phyloP scores from a whole-genome alignment of 2,797 vertebrate species.

The Florisuga fusca region DNA sequence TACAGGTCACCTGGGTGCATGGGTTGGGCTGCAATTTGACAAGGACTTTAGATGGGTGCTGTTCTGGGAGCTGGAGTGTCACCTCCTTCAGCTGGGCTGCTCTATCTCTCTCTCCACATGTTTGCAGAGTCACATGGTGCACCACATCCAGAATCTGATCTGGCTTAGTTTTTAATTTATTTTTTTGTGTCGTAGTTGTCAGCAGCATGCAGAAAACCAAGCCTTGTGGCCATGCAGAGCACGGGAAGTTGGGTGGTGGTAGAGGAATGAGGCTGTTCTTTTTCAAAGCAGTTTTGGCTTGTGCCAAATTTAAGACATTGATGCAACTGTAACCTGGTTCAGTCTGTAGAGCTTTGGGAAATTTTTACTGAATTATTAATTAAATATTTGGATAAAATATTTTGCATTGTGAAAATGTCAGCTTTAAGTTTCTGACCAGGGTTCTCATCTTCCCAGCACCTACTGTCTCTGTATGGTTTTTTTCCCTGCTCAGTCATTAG shows the following conservation, averaged over 20 bases:
- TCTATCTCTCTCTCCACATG: conserved; percentile 41
- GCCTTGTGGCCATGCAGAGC: neutral
- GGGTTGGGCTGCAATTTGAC: neutral
- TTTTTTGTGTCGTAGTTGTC: neutral
- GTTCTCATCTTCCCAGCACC: neutral
- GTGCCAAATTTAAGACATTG: neutral
- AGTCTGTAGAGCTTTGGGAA: neutral
- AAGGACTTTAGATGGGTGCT: neutral
- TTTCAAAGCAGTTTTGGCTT: neutral
- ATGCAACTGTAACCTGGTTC: neutral
- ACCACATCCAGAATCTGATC: neutral
- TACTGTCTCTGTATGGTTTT: neutral
- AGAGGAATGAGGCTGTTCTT: neutral
- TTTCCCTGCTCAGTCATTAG: neutral
- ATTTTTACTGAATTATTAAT: neutral
- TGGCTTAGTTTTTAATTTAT: neutral
- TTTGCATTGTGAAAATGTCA: neutral
- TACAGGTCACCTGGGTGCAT: neutral
- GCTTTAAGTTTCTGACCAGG: neutral
- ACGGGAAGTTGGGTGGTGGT: neutral
- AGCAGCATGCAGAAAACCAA: neutral
- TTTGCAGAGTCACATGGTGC: neutral
- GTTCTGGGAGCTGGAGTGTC: neutral
- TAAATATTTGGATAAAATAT: neutral
- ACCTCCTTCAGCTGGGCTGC: neutral